phyloP scores from a whole-genome alignment of 2,888 invertebrate genomes.

The Alcis repandata region DNA sequence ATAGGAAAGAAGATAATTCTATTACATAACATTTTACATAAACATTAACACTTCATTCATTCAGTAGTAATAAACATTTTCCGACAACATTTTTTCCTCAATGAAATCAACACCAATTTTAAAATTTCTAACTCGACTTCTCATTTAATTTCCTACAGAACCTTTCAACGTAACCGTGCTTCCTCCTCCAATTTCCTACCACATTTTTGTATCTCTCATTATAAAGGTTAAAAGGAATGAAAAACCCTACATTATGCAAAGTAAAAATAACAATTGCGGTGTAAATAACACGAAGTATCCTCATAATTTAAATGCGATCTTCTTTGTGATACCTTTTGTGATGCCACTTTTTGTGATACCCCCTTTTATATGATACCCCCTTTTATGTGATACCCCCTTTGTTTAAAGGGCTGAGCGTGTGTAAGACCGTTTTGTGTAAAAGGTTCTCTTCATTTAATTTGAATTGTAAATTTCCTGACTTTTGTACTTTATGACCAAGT shows the following conservation, averaged over 20 bases:
- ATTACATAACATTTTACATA: no score
- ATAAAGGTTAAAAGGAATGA: constrained; percentile 41
- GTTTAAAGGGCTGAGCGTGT: constrained; percentile 18
- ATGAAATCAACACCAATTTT: background rate
- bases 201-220: constrained; percentile 35
- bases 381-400: constrained; percentile 26
- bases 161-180: background rate
- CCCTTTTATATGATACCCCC: constrained; percentile 26
- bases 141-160: constrained; percentile 12
- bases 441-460: constrained; percentile 36
- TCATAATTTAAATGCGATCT: constrained; percentile 37
- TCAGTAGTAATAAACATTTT: no score
- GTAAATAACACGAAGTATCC: constrained; percentile 39
- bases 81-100: background rate
- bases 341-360: constrained; percentile 20
- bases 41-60: no score
- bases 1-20: no score
- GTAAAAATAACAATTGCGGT: constrained; percentile 38
- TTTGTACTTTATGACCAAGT: constrained; percentile 25
- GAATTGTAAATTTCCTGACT: constrained; percentile 31
- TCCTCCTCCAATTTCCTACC: background rate
- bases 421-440: constrained; percentile 29
- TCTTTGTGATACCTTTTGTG: constrained; percentile 36
- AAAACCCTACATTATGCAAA: constrained; percentile 37
- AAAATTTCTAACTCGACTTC: background rate